phyloP scores from a whole-genome alignment of 2,113 vertebrate species.

The Ploceus nigricollis region DNA sequence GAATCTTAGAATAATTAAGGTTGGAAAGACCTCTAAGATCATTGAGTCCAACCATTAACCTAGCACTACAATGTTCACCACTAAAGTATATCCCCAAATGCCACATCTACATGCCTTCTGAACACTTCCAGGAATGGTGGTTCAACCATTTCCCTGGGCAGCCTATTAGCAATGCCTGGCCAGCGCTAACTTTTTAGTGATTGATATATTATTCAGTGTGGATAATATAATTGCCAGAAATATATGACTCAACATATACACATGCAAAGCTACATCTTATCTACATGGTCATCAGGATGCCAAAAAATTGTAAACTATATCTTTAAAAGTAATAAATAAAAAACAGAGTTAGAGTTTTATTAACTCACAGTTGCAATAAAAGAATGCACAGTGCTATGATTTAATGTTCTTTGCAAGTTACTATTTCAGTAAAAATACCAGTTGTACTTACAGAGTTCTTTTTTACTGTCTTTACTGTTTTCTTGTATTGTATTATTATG shows the following conservation, averaged over 20 bases:
- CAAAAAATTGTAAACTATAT: not conserved
- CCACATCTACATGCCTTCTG: not conserved
- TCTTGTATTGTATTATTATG: not conserved
- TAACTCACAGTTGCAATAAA: not conserved
- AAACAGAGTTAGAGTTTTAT: not conserved
- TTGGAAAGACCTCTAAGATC: not conserved
- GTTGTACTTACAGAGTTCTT: accelerated
- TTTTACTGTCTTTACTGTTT: not conserved
- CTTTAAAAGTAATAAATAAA: not conserved
- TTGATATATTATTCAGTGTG: not conserved
- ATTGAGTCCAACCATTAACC: not conserved
- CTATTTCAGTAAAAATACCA: not conserved
- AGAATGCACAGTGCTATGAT: not conserved
- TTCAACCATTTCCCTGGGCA: not conserved
- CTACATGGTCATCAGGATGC: not conserved
- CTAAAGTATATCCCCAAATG: too few relatives aligned
- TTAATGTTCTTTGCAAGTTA: not conserved
- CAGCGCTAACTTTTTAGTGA: not conserved
- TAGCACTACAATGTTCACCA: not conserved
- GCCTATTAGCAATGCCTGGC: not conserved
- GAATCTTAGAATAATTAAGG: not conserved
- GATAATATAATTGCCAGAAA: not conserved
- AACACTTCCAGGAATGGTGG: not conserved
- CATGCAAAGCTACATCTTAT: not conserved
- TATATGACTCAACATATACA: not conserved